A percentile compares a stretch with the other conserved stretches of the same genome.
Conservation (phyloP, 1,140 invertebrate species). For the Sogatella furcifera region DNA sequence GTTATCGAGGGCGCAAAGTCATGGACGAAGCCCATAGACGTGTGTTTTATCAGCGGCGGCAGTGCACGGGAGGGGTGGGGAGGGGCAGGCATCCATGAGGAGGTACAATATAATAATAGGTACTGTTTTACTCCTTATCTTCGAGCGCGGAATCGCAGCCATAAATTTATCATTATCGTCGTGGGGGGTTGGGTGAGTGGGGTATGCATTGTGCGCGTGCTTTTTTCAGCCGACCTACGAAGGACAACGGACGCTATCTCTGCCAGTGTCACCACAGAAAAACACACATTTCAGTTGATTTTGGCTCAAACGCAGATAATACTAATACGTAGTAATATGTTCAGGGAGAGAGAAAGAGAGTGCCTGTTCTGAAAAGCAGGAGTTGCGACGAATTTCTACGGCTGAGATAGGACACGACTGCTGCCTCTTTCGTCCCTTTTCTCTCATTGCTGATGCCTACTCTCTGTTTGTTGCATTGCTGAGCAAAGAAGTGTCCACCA, state of each 20-base stretch:
- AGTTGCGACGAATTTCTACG: not conserved
- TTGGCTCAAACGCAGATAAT: slow-evolving; percentile 1
- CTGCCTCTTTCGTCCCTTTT: not conserved
- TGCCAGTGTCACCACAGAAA: not conserved
- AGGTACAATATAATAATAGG: slow-evolving; percentile 1
- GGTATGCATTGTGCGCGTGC: not conserved
- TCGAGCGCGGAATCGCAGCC: not conserved
- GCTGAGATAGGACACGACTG: slow-evolving; percentile 1
- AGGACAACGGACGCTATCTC: not conserved
- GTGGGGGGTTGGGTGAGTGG: not conserved
- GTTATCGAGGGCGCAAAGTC: slow-evolving; percentile 1
- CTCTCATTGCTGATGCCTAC: no score
- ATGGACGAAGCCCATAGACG: not conserved
- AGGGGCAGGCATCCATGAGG: no score
- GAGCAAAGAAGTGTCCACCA: no score
- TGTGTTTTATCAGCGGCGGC: not conserved
- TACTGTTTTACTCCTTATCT: slow-evolving; percentile 2
- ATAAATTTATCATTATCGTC: slow-evolving; percentile 2
- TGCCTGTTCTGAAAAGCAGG: no score
- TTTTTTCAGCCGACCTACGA: not conserved
- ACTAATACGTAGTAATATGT: not conserved
- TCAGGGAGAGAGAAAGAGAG: no score
- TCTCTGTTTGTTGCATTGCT: no score
- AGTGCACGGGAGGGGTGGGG: no score
- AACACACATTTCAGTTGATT: slow-evolving; percentile 3